These are phyloP conservation scores for Dryocosmus kuriphilus DNA, from an alignment of 2,888 invertebrate genomes.

Conservation along the genomic window DNA sequence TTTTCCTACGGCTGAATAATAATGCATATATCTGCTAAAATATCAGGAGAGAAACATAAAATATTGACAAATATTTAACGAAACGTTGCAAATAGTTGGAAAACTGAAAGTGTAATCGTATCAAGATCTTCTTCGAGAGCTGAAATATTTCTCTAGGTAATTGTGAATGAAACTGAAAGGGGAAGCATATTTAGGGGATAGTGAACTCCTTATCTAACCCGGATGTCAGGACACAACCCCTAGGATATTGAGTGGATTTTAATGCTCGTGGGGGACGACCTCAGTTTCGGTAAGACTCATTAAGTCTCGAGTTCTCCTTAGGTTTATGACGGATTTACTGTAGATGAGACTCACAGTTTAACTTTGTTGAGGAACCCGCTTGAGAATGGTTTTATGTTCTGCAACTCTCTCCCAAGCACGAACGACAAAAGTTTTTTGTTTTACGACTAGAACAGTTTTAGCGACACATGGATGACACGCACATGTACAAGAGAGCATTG, in stretches of 20 bases:
- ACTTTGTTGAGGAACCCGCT: neutral
- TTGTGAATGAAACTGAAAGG: neutral
- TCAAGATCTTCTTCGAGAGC: neutral
- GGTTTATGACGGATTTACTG: constrained; percentile 4
- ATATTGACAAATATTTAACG: constrained; percentile 19
- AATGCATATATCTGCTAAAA: constrained; percentile 31
- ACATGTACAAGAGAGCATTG: constrained; percentile 4
- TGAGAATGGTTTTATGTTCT: constrained; percentile 1
- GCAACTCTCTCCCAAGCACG: neutral
- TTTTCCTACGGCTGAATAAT: constrained; percentile 26
- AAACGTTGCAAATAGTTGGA: neutral
- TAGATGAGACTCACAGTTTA: neutral
- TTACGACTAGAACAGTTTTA: constrained; percentile 11
- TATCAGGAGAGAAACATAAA: constrained; percentile 15
- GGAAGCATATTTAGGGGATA: neutral
- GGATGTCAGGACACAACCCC: neutral
- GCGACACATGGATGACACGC: constrained; percentile 31
- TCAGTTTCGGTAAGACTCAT: constrained; percentile 18
- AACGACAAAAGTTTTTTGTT: constrained; percentile 17
- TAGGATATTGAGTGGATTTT: neutral
- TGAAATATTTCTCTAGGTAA: neutral
- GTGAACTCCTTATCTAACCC: neutral
- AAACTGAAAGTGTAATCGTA: constrained; percentile 16
- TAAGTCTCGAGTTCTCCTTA: constrained; percentile 9
- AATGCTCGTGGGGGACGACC: neutral